Conservation (phyloP, 2,888 invertebrate genomes). For the Agrochola litura region DNA sequence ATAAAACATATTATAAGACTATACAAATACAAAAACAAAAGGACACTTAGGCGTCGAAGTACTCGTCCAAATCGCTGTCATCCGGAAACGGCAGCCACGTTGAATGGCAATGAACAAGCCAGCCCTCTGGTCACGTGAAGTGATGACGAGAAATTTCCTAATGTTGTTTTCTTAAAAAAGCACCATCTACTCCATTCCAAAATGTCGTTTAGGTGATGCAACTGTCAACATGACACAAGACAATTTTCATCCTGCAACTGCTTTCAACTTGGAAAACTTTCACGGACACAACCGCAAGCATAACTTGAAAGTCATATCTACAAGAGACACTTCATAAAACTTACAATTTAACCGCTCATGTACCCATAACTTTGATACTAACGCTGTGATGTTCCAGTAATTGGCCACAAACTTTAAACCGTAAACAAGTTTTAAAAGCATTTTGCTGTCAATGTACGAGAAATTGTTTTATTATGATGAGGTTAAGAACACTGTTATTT, state of each 20-base stretch:
- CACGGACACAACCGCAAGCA: neutral
- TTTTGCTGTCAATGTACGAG: slow-evolving; percentile 35
- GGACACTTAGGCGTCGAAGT: too few species aligned
- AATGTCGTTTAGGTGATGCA: neutral
- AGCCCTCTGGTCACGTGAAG: too few species aligned
- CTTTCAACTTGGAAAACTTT: neutral
- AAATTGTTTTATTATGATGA: slow-evolving; percentile 38
- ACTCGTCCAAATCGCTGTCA: too few species aligned
- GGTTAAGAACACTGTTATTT: neutral
- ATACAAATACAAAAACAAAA: too few species aligned
- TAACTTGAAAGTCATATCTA: neutral
- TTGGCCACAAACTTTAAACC: slow-evolving; percentile 13
- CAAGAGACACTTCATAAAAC: slow-evolving; percentile 23
- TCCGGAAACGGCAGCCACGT: too few species aligned
- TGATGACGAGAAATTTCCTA: too few species aligned
- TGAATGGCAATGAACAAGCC: too few species aligned
- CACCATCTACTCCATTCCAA: neutral
- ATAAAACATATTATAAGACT: too few species aligned
- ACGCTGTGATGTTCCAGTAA: slow-evolving; percentile 26
- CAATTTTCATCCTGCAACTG: neutral
- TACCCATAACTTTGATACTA: neutral
- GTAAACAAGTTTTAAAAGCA: slow-evolving; percentile 37
- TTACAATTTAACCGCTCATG: neutral
- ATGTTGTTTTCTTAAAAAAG: neutral
- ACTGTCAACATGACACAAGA: too few species aligned